Percentiles rank a stretch among this genome's conserved stretches.
Evolutionary conservation across 1,140 invertebrate species (phyloP).

Genomic region (Bilobella aurantiaca): DNA sequence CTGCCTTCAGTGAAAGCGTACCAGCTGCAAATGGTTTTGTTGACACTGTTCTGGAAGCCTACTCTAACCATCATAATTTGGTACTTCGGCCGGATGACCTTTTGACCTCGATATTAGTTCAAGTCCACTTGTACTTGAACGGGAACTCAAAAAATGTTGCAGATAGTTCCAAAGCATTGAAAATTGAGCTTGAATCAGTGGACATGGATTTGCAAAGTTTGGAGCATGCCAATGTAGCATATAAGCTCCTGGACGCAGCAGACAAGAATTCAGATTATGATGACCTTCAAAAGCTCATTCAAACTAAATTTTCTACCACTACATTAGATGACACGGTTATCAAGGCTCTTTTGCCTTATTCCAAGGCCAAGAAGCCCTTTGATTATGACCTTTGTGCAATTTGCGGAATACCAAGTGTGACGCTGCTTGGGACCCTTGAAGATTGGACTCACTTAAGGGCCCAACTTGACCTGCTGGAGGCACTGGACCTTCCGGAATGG

Average conservation of each 20-base stretch:
- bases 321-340: conserved; percentile 1
- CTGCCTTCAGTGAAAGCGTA: neutral
- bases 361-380: conserved; percentile 16
- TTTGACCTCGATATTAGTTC: neutral
- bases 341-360: conserved; percentile 8
- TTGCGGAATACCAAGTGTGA: conserved; percentile 17
- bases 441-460: conserved; percentile 13
- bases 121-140: neutral
- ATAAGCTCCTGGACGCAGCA: neutral
- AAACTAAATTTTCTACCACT: conserved; percentile 4
- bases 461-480: conserved; percentile 1
- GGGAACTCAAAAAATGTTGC: neutral
- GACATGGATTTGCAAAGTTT: neutral
- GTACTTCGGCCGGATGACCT: neutral
- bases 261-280: neutral
- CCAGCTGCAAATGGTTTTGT: neutral
- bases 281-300: neutral
- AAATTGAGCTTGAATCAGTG: conserved; percentile 1
- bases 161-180: neutral
- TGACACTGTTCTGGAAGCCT: neutral
- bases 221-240: neutral
- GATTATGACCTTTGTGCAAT: neutral
- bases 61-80: neutral
- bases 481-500: conserved; percentile 4
- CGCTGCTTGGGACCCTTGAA: conserved; percentile 9